These are phyloP conservation scores for Drosophila affinis DNA, from an alignment of 2,888 invertebrate genomes.

Conservation along the genomic window DNA sequence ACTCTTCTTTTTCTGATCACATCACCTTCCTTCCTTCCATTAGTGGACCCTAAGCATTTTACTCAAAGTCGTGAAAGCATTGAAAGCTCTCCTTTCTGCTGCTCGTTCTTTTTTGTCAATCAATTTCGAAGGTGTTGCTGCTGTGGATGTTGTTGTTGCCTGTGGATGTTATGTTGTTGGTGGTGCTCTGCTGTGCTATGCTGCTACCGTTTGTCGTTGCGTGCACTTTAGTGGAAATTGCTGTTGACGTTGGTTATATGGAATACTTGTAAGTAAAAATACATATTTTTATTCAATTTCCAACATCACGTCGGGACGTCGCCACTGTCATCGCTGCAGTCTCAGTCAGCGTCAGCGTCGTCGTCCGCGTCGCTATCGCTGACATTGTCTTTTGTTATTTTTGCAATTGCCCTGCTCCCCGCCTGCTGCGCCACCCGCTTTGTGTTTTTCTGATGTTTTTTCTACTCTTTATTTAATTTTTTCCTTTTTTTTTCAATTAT, in stretches of 20 bases:
- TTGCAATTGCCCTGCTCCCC: slow-evolving; percentile 35
- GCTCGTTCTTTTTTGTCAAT: slow-evolving; percentile 65
- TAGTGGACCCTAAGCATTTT: slow-evolving; percentile 52
- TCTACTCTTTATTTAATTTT: slow-evolving; percentile 23
- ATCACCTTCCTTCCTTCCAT: slow-evolving; percentile 31
- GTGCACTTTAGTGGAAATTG: slow-evolving; percentile 77
- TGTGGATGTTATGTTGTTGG: slow-evolving; percentile 34
- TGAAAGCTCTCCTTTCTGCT: slow-evolving; percentile 39
- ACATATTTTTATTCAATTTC: slow-evolving; percentile 71
- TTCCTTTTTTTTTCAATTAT: slow-evolving; percentile 60
- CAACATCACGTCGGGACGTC: slow-evolving; percentile 67
- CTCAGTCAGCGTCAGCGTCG: slow-evolving; percentile 7
- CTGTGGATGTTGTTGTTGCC: slow-evolving; percentile 26
- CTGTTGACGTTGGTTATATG: slow-evolving; percentile 66
- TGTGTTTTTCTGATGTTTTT: slow-evolving; percentile 43
- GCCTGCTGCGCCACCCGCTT: slow-evolving; percentile 3
- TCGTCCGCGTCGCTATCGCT: slow-evolving; percentile 11
- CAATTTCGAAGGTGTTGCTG: slow-evolving; percentile 75
- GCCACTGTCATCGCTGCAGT: slow-evolving; percentile 30
- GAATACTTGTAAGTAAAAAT: slow-evolving; percentile 41
- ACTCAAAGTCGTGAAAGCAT: slow-evolving; percentile 42
- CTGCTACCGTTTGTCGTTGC: slow-evolving; percentile 62
- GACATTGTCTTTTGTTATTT: slow-evolving; percentile 49
- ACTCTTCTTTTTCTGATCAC: neutral
- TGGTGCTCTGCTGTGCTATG: neutral